phyloP scores from a whole-genome alignment of 2,888 invertebrate genomes.

The Andricus quercusramuli region DNA sequence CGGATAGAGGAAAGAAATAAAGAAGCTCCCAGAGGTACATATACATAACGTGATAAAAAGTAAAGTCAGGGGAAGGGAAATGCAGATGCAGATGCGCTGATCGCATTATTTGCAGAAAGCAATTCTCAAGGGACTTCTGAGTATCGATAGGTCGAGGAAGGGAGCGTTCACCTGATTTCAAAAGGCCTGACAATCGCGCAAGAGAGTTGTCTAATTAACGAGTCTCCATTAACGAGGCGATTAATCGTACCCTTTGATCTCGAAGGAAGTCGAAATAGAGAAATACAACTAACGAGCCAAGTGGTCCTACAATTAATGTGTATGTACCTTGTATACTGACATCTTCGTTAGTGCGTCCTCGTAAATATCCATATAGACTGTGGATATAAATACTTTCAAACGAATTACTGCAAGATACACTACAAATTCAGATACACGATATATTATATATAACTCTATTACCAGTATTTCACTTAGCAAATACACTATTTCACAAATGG shows the following conservation, averaged over 20 bases:
- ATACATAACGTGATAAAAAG: constrained; percentile 42
- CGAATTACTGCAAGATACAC: neutral
- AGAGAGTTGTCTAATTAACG: constrained; percentile 64
- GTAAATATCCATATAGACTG: constrained; percentile 43
- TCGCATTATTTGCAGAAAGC: constrained; percentile 26
- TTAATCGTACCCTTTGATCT: constrained; percentile 61
- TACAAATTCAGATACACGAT: constrained; percentile 2
- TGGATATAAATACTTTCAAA: constrained; percentile 10
- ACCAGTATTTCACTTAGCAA: too few species aligned
- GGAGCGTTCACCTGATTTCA: constrained; percentile 48
- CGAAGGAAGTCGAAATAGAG: constrained; percentile 57
- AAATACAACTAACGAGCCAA: constrained; percentile 44
- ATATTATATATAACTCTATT: neutral
- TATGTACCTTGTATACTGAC: constrained; percentile 49
- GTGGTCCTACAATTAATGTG: constrained; percentile 51
- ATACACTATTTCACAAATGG: too few species aligned
- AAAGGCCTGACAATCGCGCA: constrained; percentile 54
- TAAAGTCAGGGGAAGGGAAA: constrained; percentile 47
- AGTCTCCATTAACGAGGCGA: constrained; percentile 66
- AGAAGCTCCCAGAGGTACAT: neutral
- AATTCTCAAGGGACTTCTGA: constrained; percentile 26
- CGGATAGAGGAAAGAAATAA: neutral
- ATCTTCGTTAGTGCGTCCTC: constrained; percentile 53
- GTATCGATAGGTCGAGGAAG: constrained; percentile 33
- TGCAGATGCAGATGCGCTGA: constrained; percentile 45